Evolutionary conservation across 2,888 invertebrate species (phyloP).

Genomic region (Dryocosmus kuriphilus): DNA sequence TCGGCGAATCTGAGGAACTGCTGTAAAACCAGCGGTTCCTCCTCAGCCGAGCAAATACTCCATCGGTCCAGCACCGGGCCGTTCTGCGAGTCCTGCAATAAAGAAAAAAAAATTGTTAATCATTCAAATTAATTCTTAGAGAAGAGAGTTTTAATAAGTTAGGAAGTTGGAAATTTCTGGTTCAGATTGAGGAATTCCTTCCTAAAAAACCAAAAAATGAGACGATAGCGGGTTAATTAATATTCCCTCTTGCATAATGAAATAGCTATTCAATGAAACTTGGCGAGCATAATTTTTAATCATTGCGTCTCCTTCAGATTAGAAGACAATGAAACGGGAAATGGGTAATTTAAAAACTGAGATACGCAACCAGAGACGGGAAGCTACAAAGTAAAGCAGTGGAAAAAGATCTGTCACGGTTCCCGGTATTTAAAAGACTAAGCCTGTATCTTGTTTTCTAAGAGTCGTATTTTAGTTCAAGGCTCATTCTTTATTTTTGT

Average conservation of each 20-base stretch:
- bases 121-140: not conserved
- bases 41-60: conserved; percentile 91
- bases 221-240: too few relatives aligned
- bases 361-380: conserved; percentile 22
- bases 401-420: conserved; percentile 9
- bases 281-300: conserved; percentile 24
- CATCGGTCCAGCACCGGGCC: conserved; percentile 90
- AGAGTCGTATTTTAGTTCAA: conserved; percentile 10
- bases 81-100: conserved; percentile 89
- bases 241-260: not conserved
- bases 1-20: conserved; percentile 95
- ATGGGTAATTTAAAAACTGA: conserved; percentile 34
- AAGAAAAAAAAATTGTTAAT: conserved; percentile 59
- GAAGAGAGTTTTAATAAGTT: not conserved
- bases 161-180: not conserved
- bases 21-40: conserved; percentile 94
- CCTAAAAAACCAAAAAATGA: not conserved
- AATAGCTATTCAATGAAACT: conserved; percentile 29
- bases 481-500: conserved; percentile 15
- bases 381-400: conserved; percentile 25
- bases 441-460: conserved; percentile 9
- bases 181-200: not conserved
- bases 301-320: conserved; percentile 7
- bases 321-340: conserved; percentile 38
- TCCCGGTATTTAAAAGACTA: conserved; percentile 22